Base-by-base conservation (phyloP, 2,888 invertebrate genomes). In the Pollenia amentaria region DNA sequence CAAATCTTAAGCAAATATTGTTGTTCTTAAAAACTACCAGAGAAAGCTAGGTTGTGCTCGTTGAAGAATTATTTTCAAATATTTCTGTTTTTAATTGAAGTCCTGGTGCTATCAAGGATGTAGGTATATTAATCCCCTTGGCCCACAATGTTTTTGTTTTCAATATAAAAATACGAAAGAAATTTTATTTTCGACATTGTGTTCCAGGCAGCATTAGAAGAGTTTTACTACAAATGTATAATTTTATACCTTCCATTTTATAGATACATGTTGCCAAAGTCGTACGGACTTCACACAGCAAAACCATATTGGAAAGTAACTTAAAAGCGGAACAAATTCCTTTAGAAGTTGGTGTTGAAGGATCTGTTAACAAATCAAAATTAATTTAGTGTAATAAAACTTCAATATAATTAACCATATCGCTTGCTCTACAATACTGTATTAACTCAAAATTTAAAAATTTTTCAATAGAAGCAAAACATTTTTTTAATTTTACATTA, bases 311-410 rank as follows among this genome's bases (percentile, higher is more conserved):
- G 78, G 98, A 98, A 10, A 99, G 95, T 62, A 99, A 94, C 91
- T 99, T 99, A 93, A 99, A 99, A 91, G 97, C 96, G 89, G 96
- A 96, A 90, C 98, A 98, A 89, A 99, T 97, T 73, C 98, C 97
- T 93, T 99, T 99, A 0, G 98, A 98, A 1, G 99, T 98, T 87
- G 98, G 98, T 64, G 99, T 99, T 91, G 98, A 97, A 77, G 97
- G 94, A 94, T 99, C 99, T 98, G 21, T 12, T 4, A 73, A 67
- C 2, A 38, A 51, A 73, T 46, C 29, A 29, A 29, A 29, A 29
- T 29, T 29, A 29, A 42, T 42, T 44, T 16, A 7, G n/a, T n/a
- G n/a, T n/a, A n/a, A n/a, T n/a, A n/a, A n/a, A n/a, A n/a, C n/a
- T n/a, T n/a, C n/a, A n/a, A n/a, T n/a, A n/a, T n/a, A n/a, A n/a